Base-by-base conservation (phyloP, 2,113 vertebrate genomes). In the Pachypanchax playfairii region DNA sequence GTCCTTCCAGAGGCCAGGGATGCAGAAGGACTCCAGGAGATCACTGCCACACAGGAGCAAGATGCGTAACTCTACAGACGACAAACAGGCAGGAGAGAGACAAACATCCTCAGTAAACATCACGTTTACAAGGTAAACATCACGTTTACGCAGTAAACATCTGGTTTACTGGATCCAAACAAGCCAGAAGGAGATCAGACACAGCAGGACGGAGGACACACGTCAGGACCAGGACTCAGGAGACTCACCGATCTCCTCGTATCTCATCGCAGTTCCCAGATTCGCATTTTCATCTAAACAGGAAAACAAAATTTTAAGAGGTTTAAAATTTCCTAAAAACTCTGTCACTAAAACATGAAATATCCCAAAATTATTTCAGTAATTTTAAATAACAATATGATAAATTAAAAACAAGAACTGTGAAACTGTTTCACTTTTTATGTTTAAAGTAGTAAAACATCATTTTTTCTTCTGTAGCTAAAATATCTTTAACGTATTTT, bases 1-100 rank as follows among this genome's bases (percentile, higher is more conserved):
- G 89, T 98, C 95, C 1, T 98, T 98, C 97, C 97, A 99, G 70
- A 99, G 94, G 28, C 97, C 97, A 1, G 97, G 97, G 89, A 99
- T 99, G 87, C 96, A 97, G 94, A 99, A 99, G 55, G 97, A 99
- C 70, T 98, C 97, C 85, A 99, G 92, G 39, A 99, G 93, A 81
- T 99, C 97, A 4, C 97, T 98, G 68, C 97, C 97, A 60, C 97
- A 99, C 76, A 99, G 93, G 83, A 99, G 93, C 87, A 99, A 83
- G 93, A 99, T 99, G 66, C 97, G 96, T 52, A 99, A 92, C 82
- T 99, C 97, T 99, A 75, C 72, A 83, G 55, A 80, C 22, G 51
- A 79, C 70, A 79, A 36, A 79, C 70, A 78, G 73, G 70, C 50
- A 70, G 72, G 70, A 82, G 41, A 82, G 46, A 87, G 68, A 85